Base-by-base conservation (phyloP, 2,113 vertebrate genomes). In the Sander lucioperca region DNA sequence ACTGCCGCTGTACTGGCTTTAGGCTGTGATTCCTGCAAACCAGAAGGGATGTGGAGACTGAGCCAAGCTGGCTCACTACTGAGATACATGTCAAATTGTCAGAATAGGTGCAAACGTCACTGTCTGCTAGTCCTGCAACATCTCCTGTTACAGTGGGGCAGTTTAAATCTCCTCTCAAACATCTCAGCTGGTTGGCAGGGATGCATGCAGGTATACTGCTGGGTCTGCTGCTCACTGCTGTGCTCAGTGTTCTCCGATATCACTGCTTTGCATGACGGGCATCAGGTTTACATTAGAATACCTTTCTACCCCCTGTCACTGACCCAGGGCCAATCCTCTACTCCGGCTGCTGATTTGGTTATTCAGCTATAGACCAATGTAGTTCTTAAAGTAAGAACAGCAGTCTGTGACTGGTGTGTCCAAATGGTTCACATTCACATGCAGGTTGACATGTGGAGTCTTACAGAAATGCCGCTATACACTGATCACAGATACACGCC, bases 261-360 rank as follows among this genome's bases (percentile, higher is more conserved):
- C 80, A 77, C 83, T 91, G 93, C 77, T 95, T 95, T 94, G 94
- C 94, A 94, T 95, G 82, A 65, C 53, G 19, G 80, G 71, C 86
- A 87, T 90, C 47, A 33, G 91, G 91, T 94, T 93, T 89, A 90
- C 85, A 91, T 88, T 70, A 78, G 63, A 86, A 90, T 80, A 23
- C 67, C 71, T 86, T 70, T 79, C 76, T 90, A 86, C 83, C 71
- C 81, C 86, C 65, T 43, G 73, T 88, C 83, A 67, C 58, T 85
- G 69, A 87, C 68, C 76, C 74, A 23, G 61, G 47, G 11, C 30
- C 59, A 70, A 64, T 18, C 65, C 63, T 79, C 70, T 79, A 53
- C 64, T 51, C 65, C 19, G 21, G 19, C 74, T 74, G 70, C 80
- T 85, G 67, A 91, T 92, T 92, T 93, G 93, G 48, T 86, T 93